Base-by-base conservation (phyloP, 2,888 invertebrate genomes). In the Ypsolopha scabrella region DNA sequence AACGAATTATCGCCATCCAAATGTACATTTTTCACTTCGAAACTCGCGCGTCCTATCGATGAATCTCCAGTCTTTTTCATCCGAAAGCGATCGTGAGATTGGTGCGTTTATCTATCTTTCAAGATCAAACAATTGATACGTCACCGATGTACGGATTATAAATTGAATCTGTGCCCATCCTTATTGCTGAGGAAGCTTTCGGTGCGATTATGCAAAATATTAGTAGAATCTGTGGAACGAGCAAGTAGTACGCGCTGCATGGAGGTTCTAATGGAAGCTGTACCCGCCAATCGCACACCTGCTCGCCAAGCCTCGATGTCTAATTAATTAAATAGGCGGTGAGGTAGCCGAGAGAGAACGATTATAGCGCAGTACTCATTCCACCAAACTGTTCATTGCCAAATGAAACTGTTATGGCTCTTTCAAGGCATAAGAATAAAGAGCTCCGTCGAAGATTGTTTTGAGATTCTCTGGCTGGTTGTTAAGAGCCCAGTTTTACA, bases 1-100 rank as follows among this genome's bases (percentile, higher is more conserved):
- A 87, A 85, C 85, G 87, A 87, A 87, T 87, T 87, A 87, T 86
- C 85, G 83, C 85, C 80, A 80, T 86, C 86, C 83, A 82, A 86
- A 86, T 81, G 86, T 85, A 83, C 85, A 86, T 86, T 86, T 86
- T 86, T 86, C 86, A 86, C 85, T 83, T 78, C 75, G 80, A 75
- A 65, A 76, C 69, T 79, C 74, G 77, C 80, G 81, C 75, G 72
- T 79, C 73, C 79, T 76, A 83, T 83, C 82, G 75, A 83, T 74
- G 79, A 73, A 83, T 81, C 82, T 80, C 65, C 65, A 76, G 78
- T 80, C 77, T 81, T 77, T 83, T 82, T 78, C 82, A 81, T 79
- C 73, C 74, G 65, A 51, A 75, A 75, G 65, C 75, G 72, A 80
- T 81, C 79, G 67, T 61, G 65, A 68, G 69, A 79, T 80, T 77